Base-by-base conservation (phyloP, 2,888 invertebrate genomes). In the Bimastos eiseni region DNA sequence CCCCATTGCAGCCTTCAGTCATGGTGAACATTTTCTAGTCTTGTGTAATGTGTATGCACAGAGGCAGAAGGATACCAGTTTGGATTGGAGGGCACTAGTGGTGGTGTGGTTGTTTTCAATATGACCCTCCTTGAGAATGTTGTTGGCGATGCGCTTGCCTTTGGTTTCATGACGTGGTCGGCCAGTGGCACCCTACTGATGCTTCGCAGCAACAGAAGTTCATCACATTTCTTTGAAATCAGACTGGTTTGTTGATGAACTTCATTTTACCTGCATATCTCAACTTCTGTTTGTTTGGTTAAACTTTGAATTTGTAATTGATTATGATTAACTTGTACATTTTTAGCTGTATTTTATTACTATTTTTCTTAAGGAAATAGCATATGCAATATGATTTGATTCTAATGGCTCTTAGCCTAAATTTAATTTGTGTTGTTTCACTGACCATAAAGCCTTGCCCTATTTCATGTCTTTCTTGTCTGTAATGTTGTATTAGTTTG, bases 111-210 rank as follows among this genome's bases (percentile, higher is more conserved):
- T 13, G 90, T 93, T 21, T 94, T 94, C 91, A 91, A 92, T 36
- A 93, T 93, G 89, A 90, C 0, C 91, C 90, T 36, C 11, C 70
- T 4, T 30, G 30, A 70, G 70, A 70, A 4, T n/a, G 70, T 70
- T 70, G 70, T 70, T n/a, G 89, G 95, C 90, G 92, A 93, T 30
- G 92, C 93, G 33, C 92, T 95, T 5, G 94, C 94, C 0, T 93
- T 95, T 89, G 95, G 94, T 24, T 94, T 95, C 91, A 94, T 94
- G 94, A 95, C 95, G 0, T 93, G 93, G 91, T 92, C 93, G 34
- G 91, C 93, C 84, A 93, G 93, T 91, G 94, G 94, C 8, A 93
- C 94, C 0, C 91, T 95, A 3, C 92, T 93, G 88, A 93, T 94
- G 83, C 90, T 94, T 5, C 93, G 93, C 37, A 94, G 94, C 90